Evolutionary conservation across 35 echinoderm and acorn worm genomes (phyloP), one percentile per base, ranked within the genome.

Genomic region (Lytechinus pictus): DNA sequence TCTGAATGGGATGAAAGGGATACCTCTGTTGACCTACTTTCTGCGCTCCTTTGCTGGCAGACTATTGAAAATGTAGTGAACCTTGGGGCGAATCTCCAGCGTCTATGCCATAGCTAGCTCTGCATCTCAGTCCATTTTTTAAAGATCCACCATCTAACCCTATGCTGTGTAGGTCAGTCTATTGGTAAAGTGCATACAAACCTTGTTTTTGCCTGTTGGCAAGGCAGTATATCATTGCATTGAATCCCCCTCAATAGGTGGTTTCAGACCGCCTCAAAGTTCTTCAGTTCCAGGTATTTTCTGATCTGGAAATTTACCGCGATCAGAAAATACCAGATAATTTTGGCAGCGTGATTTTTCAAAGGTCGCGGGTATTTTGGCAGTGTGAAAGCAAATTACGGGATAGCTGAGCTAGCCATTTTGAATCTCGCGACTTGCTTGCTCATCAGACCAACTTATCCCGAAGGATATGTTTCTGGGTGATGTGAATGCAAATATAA

Each of bases 21-120:
- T 79, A 79, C 66, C 66, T 79, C 66, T 79, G 66, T 79, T 79
- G 66, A 79, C 66, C 66, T 79, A 79, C 16, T 79, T 79, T 79
- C 66, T 24, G 21, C 66, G 16, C 5, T 79, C 19, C 66, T 79
- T 44, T 71, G 16, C 66, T n/a, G 19, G 66, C 66, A 79, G 66
- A 79, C 66, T 79, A 79, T 79, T 79, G 16, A 79, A 58, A 79
- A 79, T n/a, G n/a, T 79, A 79, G 66, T 79, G 66, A 79, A 24
- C 66, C 66, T 79, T 79, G 16, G 66, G 66, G 66, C 66, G 66
- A 79, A 79, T 79, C 66, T 79, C n/a, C 19, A 79, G 66, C 66
- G 16, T 24, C 19, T 16, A 79, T 79, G 66, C 66, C n/a, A 79
- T 24, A 24, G 66, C 66, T 79, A 79, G 19, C 19, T 44, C 33